A percentile compares a stretch with the other conserved stretches of the same genome.
phyloP scores from a whole-genome alignment of 2,888 invertebrate genomes.

The Parapristionchus giblindavisi region DNA sequence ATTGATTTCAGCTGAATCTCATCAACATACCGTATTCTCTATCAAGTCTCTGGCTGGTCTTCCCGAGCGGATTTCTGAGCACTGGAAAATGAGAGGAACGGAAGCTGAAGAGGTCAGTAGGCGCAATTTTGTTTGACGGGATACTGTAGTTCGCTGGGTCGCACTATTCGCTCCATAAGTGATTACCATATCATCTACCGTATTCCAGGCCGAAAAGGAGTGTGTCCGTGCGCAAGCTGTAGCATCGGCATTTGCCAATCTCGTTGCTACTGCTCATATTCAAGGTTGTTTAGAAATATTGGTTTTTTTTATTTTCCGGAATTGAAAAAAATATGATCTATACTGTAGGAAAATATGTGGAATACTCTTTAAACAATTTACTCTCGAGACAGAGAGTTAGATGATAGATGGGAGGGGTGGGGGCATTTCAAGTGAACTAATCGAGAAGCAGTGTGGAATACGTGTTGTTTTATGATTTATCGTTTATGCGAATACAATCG shows the following conservation, averaged over 20 bases:
- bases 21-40: constrained; percentile 55
- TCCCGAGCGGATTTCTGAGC: constrained; percentile 43
- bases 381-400: too few relatives aligned
- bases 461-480: too few relatives aligned
- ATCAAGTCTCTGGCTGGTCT: constrained; percentile 59
- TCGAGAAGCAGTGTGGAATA: too few relatives aligned
- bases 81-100: constrained; percentile 51
- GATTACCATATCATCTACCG: neutral
- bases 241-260: constrained; percentile 62
- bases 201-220: constrained; percentile 39
- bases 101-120: constrained; percentile 46
- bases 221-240: constrained; percentile 58
- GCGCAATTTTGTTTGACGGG: neutral
- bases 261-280: constrained; percentile 67
- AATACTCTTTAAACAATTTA: too few relatives aligned
- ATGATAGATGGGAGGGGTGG: too few relatives aligned
- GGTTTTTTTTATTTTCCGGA: too few relatives aligned
- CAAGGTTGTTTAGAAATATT: too few relatives aligned
- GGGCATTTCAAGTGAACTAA: too few relatives aligned
- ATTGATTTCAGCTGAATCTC: constrained; percentile 51
- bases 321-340: too few relatives aligned
- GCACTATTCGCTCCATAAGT: neutral
- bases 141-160: neutral
- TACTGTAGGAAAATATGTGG: too few relatives aligned
- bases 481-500: too few relatives aligned